Percentiles rank a stretch among this genome's conserved stretches.
Conservation (phyloP, 2,888 invertebrate species). For the Criorhina ranunculi region DNA sequence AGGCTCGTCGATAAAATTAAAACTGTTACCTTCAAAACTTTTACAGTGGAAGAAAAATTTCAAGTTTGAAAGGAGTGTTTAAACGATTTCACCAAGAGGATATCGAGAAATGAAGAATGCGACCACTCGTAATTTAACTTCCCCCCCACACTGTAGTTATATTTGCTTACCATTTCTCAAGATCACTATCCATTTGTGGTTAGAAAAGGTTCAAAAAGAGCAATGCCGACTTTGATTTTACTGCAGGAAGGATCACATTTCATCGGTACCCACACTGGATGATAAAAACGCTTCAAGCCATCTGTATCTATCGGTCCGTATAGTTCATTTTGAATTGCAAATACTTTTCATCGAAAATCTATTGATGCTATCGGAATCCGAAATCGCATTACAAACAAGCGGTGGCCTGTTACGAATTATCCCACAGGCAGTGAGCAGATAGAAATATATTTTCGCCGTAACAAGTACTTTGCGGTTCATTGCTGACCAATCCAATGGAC, state of each 20-base stretch:
- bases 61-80: too few species aligned
- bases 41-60: too few species aligned
- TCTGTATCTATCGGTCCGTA: neutral
- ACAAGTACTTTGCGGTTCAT: constrained; percentile 14
- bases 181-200: neutral
- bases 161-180: neutral
- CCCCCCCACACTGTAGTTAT: neutral
- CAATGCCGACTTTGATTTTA: constrained; percentile 5
- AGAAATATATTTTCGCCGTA: neutral
- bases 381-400: constrained; percentile 27
- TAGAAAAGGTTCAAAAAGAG: neutral
- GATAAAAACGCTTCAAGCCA: neutral
- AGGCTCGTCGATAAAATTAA: too few species aligned
- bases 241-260: constrained; percentile 11
- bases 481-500: constrained; percentile 31
- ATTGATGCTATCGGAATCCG: constrained; percentile 31
- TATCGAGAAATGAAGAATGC: too few species aligned
- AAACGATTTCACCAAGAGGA: too few species aligned
- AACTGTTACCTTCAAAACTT: neutral
- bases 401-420: constrained; percentile 34
- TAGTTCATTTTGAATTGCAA: constrained; percentile 5
- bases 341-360: constrained; percentile 7
- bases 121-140: too few species aligned
- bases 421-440: constrained; percentile 10
- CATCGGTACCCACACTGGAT: neutral